phyloP scores from a whole-genome alignment of 2,113 vertebrate genomes.

The Psilopsiagon aymara region DNA sequence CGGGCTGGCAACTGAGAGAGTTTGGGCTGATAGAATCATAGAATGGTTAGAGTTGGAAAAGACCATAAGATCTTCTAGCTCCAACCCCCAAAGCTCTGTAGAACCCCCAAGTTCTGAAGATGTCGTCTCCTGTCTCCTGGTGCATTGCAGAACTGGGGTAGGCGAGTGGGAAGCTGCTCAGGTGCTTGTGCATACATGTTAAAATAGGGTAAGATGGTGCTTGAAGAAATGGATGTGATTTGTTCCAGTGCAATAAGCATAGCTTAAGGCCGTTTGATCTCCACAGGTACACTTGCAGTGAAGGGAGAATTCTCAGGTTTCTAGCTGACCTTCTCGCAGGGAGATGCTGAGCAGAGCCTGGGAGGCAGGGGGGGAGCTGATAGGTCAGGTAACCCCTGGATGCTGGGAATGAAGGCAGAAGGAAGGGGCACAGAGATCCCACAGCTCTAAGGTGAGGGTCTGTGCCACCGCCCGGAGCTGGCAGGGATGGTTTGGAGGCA shows the following conservation, averaged over 20 bases:
- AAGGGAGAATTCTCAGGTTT: neutral
- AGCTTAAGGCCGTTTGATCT: rapidly evolving
- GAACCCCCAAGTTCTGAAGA: neutral
- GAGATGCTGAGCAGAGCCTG: neutral
- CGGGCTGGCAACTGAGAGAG: neutral
- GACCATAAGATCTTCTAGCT: neutral
- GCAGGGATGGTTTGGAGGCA: neutral
- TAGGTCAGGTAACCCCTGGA: neutral
- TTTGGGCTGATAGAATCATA: neutral
- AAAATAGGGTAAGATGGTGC: neutral
- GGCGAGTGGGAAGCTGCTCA: neutral
- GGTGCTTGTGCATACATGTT: neutral
- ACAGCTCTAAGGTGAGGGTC: neutral
- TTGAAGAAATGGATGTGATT: rapidly evolving
- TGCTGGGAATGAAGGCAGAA: neutral
- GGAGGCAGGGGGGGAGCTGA: neutral
- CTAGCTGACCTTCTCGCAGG: rapidly evolving
- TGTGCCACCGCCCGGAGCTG: rapidly evolving
- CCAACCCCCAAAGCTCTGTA: neutral
- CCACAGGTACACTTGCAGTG: rapidly evolving
- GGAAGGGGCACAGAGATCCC: neutral
- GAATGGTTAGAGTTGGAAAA: neutral
- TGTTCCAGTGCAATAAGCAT: neutral
- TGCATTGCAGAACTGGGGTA: neutral
- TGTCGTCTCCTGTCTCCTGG: neutral